phyloP scores from a whole-genome alignment of 2,888 invertebrate species.

The Brachypalpus laphriformis region DNA sequence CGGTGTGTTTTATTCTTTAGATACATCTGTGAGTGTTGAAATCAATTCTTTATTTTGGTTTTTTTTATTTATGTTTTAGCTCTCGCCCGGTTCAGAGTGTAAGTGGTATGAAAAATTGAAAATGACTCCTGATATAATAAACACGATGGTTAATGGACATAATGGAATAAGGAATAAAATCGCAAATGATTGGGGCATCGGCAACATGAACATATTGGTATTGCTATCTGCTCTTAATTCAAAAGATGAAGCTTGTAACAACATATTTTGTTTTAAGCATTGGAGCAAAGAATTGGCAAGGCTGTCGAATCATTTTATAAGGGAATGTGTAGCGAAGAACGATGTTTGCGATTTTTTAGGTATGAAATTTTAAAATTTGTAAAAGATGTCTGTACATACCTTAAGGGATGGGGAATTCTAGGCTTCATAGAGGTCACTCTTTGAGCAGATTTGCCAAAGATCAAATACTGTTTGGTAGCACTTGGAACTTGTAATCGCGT shows the following conservation, averaged over 20 bases:
- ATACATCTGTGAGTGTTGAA: neutral
- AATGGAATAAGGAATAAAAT: slow-evolving; percentile 76
- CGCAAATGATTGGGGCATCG: slow-evolving; percentile 71
- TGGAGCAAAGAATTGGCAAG: slow-evolving; percentile 74
- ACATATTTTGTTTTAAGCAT: slow-evolving; percentile 54
- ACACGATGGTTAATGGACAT: slow-evolving; percentile 68
- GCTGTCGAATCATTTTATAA: slow-evolving; percentile 69
- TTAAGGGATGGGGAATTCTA: no score
- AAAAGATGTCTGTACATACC: no score
- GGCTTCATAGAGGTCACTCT: no score
- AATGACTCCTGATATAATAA: neutral
- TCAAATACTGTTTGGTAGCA: no score
- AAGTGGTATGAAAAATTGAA: neutral
- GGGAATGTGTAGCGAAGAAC: slow-evolving; percentile 41
- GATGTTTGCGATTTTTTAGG: slow-evolving; percentile 74
- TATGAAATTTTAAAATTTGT: neutral
- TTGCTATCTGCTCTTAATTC: neutral
- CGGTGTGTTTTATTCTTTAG: neutral
- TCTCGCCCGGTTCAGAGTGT: neutral
- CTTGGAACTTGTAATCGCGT: no score
- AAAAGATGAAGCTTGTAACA: no score
- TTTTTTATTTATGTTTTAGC: no score
- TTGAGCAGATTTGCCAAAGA: no score
- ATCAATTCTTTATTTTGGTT: no score
- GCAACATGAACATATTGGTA: slow-evolving; percentile 76